Evolutionary conservation across 2,888 invertebrate genomes (phyloP).

Genomic region (Neelides folsomi): DNA sequence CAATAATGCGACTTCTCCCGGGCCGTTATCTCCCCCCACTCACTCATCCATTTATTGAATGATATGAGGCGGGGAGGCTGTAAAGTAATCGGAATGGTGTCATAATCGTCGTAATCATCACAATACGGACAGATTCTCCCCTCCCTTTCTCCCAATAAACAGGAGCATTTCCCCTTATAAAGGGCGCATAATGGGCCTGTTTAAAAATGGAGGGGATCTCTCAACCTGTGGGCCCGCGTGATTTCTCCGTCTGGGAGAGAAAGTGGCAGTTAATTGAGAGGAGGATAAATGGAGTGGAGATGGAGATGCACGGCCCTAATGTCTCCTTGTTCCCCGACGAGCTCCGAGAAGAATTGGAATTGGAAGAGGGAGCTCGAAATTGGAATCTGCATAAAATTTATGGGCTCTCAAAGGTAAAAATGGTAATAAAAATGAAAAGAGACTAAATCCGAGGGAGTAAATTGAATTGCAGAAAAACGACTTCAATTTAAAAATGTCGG

Average conservation of each 20-base stretch:
- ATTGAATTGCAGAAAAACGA: slow-evolving; percentile 35
- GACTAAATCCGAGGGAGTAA: slow-evolving; percentile 34
- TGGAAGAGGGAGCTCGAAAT: slow-evolving; percentile 28
- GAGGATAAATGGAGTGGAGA: slow-evolving; percentile 5
- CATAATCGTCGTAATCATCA: too few species aligned
- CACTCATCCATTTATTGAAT: background rate
- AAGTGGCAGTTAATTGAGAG: background rate
- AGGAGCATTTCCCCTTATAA: too few species aligned
- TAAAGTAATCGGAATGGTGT: too few species aligned
- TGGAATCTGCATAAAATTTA: slow-evolving; percentile 35
- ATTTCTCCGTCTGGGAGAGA: background rate
- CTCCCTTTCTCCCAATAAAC: too few species aligned
- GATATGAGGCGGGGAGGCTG: too few species aligned
- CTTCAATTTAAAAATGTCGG: slow-evolving; percentile 34
- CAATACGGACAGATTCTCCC: too few species aligned
- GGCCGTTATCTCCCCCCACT: background rate
- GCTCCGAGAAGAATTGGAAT: background rate
- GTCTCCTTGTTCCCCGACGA: too few species aligned
- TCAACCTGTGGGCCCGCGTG: slow-evolving; percentile 3
- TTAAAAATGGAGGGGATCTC: background rate
- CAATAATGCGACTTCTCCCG: slow-evolving; percentile 1
- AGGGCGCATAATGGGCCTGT: too few species aligned
- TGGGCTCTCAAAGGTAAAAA: slow-evolving; percentile 34
- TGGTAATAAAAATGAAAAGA: slow-evolving; percentile 34
- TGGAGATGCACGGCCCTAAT: too few species aligned